Evolutionary conservation across 1,140 invertebrate species (phyloP).

Genomic region (Cecropterus lyciades): DNA sequence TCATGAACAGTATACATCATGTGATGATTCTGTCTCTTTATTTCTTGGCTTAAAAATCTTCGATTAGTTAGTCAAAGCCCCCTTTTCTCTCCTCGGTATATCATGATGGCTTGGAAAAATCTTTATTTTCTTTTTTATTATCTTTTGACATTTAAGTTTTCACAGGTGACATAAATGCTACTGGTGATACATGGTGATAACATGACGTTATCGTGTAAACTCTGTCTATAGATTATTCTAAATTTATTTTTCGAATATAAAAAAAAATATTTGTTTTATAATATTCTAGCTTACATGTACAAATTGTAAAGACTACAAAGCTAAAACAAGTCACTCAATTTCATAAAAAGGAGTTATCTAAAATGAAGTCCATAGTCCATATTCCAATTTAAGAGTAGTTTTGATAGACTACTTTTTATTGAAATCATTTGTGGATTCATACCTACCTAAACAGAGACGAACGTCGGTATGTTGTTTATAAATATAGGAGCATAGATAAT

Average conservation of each 20-base stretch:
- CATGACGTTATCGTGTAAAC: neutral
- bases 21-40: too few relatives aligned
- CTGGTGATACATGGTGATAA: too few relatives aligned
- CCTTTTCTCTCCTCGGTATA: neutral
- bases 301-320: too few relatives aligned
- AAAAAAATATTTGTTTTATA: too few relatives aligned
- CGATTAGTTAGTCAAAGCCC: too few relatives aligned
- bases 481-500: neutral
- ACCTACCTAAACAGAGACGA: neutral
- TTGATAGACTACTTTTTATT: neutral
- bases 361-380: too few relatives aligned
- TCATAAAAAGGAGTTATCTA: too few relatives aligned
- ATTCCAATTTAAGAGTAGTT: neutral
- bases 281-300: too few relatives aligned
- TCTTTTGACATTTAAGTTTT: neutral
- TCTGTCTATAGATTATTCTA: neutral
- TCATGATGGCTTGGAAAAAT: neutral
- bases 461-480: neutral
- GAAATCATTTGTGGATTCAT: neutral
- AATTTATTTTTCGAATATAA: neutral
- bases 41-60: too few relatives aligned
- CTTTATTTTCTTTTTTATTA: neutral
- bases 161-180: neutral
- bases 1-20: too few relatives aligned
- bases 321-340: too few relatives aligned